Conservation (phyloP, 1,140 invertebrate species). For the Tetramorium alpestre region DNA sequence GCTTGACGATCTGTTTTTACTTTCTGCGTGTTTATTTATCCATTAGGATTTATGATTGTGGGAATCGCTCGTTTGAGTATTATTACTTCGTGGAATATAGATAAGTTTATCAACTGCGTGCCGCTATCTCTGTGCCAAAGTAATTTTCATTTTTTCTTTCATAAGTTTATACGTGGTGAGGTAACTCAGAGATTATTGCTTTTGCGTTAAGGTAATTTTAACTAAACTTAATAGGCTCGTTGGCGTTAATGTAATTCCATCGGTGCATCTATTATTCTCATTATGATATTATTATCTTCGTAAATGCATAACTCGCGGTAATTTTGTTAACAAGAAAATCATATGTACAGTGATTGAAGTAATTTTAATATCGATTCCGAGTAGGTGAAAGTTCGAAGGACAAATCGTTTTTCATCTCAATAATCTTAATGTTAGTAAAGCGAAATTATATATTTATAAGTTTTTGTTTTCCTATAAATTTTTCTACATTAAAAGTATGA, state of each 20-base stretch:
- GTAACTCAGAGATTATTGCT: background rate
- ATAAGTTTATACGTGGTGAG: background rate
- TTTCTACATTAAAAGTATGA: background rate
- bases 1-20: background rate
- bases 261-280: background rate
- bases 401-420: background rate
- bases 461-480: background rate
- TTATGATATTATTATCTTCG: background rate
- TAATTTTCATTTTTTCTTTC: constrained; percentile 29
- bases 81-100: constrained; percentile 16
- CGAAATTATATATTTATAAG: constrained; percentile 5
- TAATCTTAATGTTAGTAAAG: background rate
- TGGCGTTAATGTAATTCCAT: constrained; percentile 1
- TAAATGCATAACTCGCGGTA: background rate
- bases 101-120: background rate
- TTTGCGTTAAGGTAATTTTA: constrained; percentile 21
- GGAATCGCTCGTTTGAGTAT: background rate
- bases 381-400: background rate
- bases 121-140: background rate
- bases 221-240: background rate
- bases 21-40: background rate
- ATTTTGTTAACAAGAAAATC: constrained; percentile 35
- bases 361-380: background rate
- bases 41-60: background rate
- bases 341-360: background rate